Evolutionary conservation across 2,888 invertebrate genomes (phyloP), one percentile per base, ranked within the genome.

Genomic region (Metalampra italica): DNA sequence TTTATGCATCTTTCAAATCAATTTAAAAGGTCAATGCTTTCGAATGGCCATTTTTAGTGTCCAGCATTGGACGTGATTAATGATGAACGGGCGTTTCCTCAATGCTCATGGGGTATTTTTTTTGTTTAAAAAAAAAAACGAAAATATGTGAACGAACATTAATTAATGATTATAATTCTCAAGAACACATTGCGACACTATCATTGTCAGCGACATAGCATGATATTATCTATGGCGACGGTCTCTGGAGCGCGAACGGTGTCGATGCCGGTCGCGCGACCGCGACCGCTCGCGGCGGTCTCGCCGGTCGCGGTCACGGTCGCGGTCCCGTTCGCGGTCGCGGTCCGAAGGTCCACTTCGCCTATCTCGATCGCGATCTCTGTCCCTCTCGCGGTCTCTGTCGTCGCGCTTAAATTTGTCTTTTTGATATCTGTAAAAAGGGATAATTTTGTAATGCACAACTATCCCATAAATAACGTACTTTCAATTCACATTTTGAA

Each of bases 361-460:
- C 67, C 71, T 56, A 8, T 76, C 78, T 9, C 80, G 65, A n/a
- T 78, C 76, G 1, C 75, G 66, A 1, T 77, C 77, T 15, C 78
- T 64, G 3, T 77, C 77, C 29, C 78, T 65, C 9, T 44, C 39
- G 12, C 41, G 47, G 30, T 40, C 74, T 56, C 72, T 82, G 39
- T 86, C 84, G 43, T 89, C 90, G 7, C 87, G 80, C 51, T 83
- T 81, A 29, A 74, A 60, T 67, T 77, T 82, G 50, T 90, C 87
- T 72, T 84, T 87, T 55, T 78, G 58, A 55, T 90, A 88, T 62
- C 91, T 91, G 72, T n/a, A 81, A 79, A 36, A 45, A 29, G 12
- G 12, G 1, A 9, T 11, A 34, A 34, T n/a, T n/a, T 30, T 30
- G 9, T 38, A 8, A 38, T 9, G 9, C 7, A 8, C 22, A 2